Conservation (phyloP, 2,113 vertebrate species). For the Eleginops maclovinus region DNA sequence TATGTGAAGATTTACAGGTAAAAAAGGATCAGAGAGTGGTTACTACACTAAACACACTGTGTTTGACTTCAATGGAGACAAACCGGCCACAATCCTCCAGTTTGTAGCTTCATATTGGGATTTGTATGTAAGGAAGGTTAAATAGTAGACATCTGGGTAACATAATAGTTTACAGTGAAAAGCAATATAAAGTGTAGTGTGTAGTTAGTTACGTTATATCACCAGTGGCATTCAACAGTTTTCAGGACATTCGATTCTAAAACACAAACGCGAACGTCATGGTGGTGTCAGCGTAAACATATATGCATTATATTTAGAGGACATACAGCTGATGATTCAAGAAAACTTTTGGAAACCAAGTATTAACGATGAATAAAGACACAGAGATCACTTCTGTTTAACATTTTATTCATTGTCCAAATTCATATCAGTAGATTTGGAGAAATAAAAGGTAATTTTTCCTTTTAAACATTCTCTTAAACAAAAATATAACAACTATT, state of each 20-base stretch:
- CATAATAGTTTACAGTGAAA: too few species aligned
- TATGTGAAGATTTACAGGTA: background rate
- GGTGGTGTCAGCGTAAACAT: too few species aligned
- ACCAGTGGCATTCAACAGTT: too few species aligned
- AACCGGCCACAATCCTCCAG: background rate
- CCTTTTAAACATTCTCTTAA: slow-evolving; percentile 92
- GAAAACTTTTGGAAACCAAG: background rate
- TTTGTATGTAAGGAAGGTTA: background rate
- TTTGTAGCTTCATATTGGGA: background rate
- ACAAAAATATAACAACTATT: slow-evolving; percentile 99
- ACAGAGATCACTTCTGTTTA: slow-evolving; percentile 32
- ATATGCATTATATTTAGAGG: too few species aligned
- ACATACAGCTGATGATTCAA: background rate
- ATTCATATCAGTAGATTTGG: slow-evolving; percentile 85
- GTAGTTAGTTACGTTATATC: background rate
- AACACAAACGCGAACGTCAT: too few species aligned
- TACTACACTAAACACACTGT: background rate
- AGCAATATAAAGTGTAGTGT: too few species aligned
- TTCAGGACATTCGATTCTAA: too few species aligned
- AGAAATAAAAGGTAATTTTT: slow-evolving; percentile 89
- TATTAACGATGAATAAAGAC: slow-evolving; percentile 1
- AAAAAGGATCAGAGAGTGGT: background rate
- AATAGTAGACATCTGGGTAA: too few species aligned
- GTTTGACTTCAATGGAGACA: background rate
- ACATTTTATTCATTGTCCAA: slow-evolving; percentile 83